Percentiles rank a stretch among this genome's conserved stretches.
These are phyloP conservation scores for Clarias macrocephalus DNA, from an alignment of 2,113 vertebrate genomes.

Conservation along the genomic window DNA sequence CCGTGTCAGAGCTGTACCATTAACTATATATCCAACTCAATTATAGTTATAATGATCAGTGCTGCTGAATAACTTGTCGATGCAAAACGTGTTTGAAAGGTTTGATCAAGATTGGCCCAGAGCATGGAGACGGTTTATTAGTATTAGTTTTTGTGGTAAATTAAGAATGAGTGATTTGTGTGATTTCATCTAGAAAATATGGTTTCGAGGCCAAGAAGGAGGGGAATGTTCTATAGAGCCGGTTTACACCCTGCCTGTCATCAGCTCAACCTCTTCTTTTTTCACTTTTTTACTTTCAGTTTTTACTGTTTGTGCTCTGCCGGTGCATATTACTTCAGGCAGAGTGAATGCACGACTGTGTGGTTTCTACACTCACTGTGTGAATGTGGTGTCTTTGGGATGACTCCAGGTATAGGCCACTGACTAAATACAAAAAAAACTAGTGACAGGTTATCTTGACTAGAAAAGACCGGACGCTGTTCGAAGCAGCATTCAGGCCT, in stretches of 20 bases:
- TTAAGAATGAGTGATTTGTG: background rate
- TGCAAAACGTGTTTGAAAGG: background rate
- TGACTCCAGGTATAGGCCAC: slow-evolving; percentile 12
- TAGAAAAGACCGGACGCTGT: background rate
- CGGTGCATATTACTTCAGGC: background rate
- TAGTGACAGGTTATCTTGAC: slow-evolving; percentile 14
- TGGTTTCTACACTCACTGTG: background rate
- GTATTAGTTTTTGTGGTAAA: background rate
- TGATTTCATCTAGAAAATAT: background rate
- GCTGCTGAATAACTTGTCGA: background rate
- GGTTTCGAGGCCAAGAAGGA: background rate
- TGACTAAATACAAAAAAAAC: slow-evolving; percentile 28
- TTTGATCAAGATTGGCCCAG: background rate
- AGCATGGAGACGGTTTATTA: background rate
- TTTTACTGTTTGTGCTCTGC: background rate
- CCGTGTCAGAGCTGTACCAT: background rate
- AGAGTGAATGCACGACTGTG: background rate
- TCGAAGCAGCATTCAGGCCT: background rate
- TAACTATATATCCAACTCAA: background rate
- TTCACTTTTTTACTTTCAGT: too few species aligned
- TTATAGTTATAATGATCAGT: background rate
- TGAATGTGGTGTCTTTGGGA: slow-evolving; percentile 18
- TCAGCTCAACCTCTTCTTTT: background rate
- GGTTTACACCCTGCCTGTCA: background rate
- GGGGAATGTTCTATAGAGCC: background rate